Evolutionary conservation across 1,140 invertebrate genomes (phyloP).

Genomic region (Phymorhynchus buccinoides): DNA sequence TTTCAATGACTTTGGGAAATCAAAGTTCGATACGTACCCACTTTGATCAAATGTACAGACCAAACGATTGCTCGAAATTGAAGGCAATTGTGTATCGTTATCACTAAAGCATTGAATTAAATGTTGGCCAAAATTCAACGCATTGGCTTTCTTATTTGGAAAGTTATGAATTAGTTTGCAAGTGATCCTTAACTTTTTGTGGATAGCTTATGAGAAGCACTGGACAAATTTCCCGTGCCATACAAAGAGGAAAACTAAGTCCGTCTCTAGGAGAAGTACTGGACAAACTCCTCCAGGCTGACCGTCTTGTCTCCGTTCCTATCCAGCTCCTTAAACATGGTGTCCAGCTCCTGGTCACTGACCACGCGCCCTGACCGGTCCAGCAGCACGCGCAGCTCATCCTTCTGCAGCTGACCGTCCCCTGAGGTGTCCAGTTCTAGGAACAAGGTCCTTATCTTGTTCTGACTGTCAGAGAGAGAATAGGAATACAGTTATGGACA

Average conservation of each 20-base stretch:
- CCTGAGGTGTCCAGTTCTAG: slow-evolving; percentile 98
- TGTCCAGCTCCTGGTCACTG: slow-evolving; percentile 90
- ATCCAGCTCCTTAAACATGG: slow-evolving; percentile 93
- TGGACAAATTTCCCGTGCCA: too few relatives aligned
- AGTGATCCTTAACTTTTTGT: too few relatives aligned
- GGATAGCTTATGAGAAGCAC: too few relatives aligned
- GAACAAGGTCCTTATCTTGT: slow-evolving; percentile 77
- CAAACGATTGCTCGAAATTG: too few relatives aligned
- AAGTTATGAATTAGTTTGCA: too few relatives aligned
- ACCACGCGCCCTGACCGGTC: slow-evolving; percentile 91
- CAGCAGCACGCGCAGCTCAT: slow-evolving; percentile 81
- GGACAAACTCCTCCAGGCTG: slow-evolving; percentile 37
- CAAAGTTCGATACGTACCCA: too few relatives aligned
- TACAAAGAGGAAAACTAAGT: background rate
- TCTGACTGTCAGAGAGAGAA: background rate
- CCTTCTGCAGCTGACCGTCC: slow-evolving; percentile 81
- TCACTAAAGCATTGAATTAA: background rate
- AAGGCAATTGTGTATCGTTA: too few relatives aligned
- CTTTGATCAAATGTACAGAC: too few relatives aligned
- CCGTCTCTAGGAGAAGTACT: slow-evolving; percentile 18
- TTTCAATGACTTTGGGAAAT: too few relatives aligned
- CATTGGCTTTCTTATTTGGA: background rate
- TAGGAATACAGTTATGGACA: background rate
- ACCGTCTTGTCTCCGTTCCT: slow-evolving; percentile 82
- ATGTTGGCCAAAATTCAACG: background rate